Base-by-base conservation (phyloP, 1,140 invertebrate species). In the Eriosoma lanigerum region DNA sequence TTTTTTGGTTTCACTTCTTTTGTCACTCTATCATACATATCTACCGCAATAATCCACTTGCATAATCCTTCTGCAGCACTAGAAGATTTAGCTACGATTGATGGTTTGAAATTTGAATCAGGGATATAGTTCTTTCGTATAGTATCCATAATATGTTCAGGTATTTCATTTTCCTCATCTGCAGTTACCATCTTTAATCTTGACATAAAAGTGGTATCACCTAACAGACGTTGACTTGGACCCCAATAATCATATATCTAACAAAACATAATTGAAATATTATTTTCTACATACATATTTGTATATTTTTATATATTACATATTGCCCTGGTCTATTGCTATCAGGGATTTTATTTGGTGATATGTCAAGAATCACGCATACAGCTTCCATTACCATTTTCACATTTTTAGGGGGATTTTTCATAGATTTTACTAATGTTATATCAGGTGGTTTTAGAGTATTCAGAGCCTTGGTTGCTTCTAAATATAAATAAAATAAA, bases 391-490 rank as follows among this genome's bases (percentile, higher is more conserved):
- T 95, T 1, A 97, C 96, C 75, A 98, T 85, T 85, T 96, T 96
- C 0, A 99, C 92, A 17, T 93, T 93, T 52, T 91, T 90, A 9
- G 97, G 97, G 13, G 97, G 97, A 88, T 97, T 97, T 87, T 97
- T 97, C 97, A 99, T 98, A 0, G 96, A 93, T 87, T 98, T 98
- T 0, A 99, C 94, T 50, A 97, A 87, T 12, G 94, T 95, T 81
- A 99, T 98, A 86, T 99, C 97, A n/a, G 90, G 89, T n/a, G 96
- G 96, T 86, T 98, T 98, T 5, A 98, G 87, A 0, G 95, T 98
- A 85, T 98, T 93, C 10, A 99, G 86, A 21, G 97, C 96, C 54
- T 88, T 89, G 81, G 89, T 87, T 19, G 91, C 90, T 26, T 84
- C 84, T 84, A 13, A 50, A 50, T 50, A 66, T 13, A 3, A 32